Conservation (phyloP, 2,113 vertebrate species). For the Amazona vittata region DNA sequence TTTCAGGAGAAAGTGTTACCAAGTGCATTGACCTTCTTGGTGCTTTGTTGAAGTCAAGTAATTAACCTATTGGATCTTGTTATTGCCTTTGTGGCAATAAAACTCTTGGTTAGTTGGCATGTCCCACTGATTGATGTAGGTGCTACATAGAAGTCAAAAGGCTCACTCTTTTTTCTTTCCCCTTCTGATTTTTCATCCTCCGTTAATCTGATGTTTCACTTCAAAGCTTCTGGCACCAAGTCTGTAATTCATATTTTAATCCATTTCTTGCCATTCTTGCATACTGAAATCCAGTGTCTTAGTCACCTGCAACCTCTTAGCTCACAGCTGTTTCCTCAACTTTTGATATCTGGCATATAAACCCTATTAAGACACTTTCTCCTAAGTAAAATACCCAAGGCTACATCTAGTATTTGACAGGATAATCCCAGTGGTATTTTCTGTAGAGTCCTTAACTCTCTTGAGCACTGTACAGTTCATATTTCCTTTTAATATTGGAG, state of each 20-base stretch:
- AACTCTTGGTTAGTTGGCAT: not conserved
- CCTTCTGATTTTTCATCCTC: slow-evolving; percentile 1
- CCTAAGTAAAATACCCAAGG: slow-evolving; percentile 28
- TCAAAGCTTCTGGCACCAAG: slow-evolving; percentile 21
- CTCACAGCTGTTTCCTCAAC: slow-evolving; percentile 2
- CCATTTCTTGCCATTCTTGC: slow-evolving; percentile 5
- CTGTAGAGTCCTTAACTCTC: not conserved
- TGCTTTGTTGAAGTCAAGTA: slow-evolving; percentile 12
- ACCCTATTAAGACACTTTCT: not conserved
- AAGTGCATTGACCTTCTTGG: not conserved
- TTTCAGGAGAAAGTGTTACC: not conserved
- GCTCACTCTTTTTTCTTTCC: not conserved
- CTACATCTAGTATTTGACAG: slow-evolving; percentile 51
- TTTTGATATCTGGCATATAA: slow-evolving; percentile 17
- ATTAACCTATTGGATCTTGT: slow-evolving; percentile 36
- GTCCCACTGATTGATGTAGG: slow-evolving; percentile 8
- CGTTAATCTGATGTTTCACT: slow-evolving; percentile 14
- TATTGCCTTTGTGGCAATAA: slow-evolving; percentile 38
- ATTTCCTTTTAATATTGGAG: not conserved
- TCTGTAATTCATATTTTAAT: slow-evolving; percentile 25
- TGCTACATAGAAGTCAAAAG: not conserved
- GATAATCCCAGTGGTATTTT: slow-evolving; percentile 36
- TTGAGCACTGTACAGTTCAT: not conserved
- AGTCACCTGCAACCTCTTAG: slow-evolving; percentile 1
- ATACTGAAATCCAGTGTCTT: slow-evolving; percentile 23